phyloP scores from a whole-genome alignment of 2,797 vertebrate species.

The Rhyacichthys aspro region DNA sequence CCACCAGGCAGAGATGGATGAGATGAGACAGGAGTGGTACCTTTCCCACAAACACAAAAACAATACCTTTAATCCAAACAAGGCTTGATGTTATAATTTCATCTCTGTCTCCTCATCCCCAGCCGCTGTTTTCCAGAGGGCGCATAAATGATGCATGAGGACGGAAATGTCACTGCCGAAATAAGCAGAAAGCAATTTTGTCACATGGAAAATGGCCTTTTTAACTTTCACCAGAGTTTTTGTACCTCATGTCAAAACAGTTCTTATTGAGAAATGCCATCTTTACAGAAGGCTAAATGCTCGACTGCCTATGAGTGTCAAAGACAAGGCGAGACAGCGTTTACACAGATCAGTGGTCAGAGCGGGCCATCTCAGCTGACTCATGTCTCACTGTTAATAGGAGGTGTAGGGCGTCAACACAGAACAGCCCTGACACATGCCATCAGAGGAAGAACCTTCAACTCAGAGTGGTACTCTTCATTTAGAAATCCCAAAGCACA shows the following conservation, averaged over 20 bases:
- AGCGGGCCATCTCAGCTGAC: background rate
- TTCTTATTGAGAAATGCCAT: conserved; percentile 54
- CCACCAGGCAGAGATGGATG: conserved; percentile 24
- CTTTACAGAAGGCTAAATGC: conserved; percentile 32
- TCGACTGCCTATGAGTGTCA: conserved; percentile 25
- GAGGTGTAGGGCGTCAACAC: background rate
- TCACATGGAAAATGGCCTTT: conserved; percentile 67
- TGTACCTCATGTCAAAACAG: conserved; percentile 30
- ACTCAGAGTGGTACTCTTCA: too few species aligned
- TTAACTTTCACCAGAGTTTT: conserved; percentile 37
- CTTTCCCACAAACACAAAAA: conserved; percentile 35
- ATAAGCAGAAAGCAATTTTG: conserved; percentile 84
- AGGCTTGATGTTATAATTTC: conserved; percentile 74
- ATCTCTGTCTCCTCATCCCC: conserved; percentile 83
- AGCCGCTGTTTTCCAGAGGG: conserved; percentile 79
- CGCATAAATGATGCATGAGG: conserved; percentile 92
- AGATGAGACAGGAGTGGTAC: conserved; percentile 36
- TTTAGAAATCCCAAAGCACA: background rate
- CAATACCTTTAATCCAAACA: conserved; percentile 79
- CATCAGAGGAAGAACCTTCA: too few species aligned
- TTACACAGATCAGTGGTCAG: conserved; percentile 30
- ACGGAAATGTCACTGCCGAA: conserved; percentile 89
- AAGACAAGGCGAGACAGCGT: conserved; percentile 10
- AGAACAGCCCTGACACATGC: background rate
- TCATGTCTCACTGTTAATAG: background rate